Conservation (phyloP, 2,797 vertebrate species). For the Dermochelys coriacea region DNA sequence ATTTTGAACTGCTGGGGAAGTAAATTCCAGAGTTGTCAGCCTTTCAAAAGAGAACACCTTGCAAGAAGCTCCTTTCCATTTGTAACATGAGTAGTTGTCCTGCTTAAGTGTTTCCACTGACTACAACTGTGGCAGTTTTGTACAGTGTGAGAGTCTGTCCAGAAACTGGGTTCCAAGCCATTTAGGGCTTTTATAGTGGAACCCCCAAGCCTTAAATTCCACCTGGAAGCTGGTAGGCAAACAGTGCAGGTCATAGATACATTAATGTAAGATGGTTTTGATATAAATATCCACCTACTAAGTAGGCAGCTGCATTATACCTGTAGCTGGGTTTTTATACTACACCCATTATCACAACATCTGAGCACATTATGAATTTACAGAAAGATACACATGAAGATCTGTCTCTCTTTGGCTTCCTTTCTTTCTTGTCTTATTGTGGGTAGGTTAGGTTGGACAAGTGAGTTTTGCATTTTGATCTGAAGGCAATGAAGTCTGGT, state of each 20-base stretch:
- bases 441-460: background rate
- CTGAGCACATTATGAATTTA: background rate
- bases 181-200: too few species aligned
- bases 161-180: too few species aligned
- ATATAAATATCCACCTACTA: background rate
- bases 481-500: background rate
- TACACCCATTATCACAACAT: background rate
- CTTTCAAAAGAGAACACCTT: background rate
- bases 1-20: background rate
- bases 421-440: background rate
- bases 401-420: background rate
- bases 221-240: background rate
- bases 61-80: background rate
- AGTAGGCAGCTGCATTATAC: background rate
- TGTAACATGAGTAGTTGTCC: background rate
- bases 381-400: background rate
- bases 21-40: background rate
- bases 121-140: background rate
- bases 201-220: background rate
- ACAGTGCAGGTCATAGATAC: background rate
- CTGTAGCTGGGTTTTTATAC: background rate
- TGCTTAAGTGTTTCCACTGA: background rate
- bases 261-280: background rate
- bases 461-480: background rate
- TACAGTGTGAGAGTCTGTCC: background rate